phyloP scores from a whole-genome alignment of 2,797 vertebrate genomes.

The Meriones psammophilus region DNA sequence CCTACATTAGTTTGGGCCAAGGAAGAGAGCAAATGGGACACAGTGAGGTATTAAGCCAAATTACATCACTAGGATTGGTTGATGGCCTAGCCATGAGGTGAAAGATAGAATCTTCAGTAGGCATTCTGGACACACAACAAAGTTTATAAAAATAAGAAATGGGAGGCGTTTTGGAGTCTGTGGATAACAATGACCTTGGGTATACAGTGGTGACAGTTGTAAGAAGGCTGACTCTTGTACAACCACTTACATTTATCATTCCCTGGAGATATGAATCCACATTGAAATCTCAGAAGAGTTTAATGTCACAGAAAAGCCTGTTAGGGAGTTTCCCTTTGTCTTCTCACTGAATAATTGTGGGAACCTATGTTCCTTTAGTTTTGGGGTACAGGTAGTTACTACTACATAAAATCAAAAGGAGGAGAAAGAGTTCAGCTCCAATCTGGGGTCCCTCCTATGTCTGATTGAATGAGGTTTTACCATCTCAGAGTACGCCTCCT shows the following conservation, averaged over 20 bases:
- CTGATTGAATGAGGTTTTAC: background rate
- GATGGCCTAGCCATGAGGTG: background rate
- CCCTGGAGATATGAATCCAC: background rate
- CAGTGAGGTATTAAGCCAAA: background rate
- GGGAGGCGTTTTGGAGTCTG: background rate
- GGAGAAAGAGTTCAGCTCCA: background rate
- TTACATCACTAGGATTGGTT: background rate
- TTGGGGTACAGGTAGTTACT: background rate
- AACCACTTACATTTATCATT: background rate
- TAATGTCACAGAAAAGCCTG: background rate
- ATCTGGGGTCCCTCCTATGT: accelerated
- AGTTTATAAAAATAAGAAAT: background rate
- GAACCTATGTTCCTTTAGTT: background rate
- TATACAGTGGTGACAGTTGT: background rate
- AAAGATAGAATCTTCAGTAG: background rate
- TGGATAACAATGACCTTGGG: background rate
- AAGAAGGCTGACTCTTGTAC: accelerated
- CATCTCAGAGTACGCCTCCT: background rate
- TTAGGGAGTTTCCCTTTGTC: background rate
- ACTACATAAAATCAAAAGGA: background rate
- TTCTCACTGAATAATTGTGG: background rate
- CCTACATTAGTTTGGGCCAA: background rate
- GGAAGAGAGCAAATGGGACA: background rate
- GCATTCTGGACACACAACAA: background rate
- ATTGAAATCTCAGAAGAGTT: background rate